Evolutionary conservation across 2,888 invertebrate genomes (phyloP), one percentile per base, ranked within the genome.

Genomic region (Hetaerina titia): DNA sequence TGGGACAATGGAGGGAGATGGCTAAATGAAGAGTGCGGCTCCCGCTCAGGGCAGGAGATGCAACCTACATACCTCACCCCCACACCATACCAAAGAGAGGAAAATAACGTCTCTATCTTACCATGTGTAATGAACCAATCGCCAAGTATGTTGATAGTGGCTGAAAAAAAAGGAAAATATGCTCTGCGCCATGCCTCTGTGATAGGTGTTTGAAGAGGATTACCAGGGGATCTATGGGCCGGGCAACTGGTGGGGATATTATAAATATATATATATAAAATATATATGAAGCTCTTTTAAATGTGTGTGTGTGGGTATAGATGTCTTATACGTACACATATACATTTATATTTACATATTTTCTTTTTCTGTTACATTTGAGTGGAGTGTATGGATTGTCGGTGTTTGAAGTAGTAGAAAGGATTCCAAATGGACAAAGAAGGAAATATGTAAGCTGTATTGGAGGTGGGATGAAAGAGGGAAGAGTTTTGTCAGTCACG

Each of bases 11-110:
- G 64, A 45, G 64, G 92, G 69, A 31, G n/a, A 45, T 60, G 63
- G 15, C 56, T 17, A 69, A 9, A 31, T 81, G 81, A 22, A 81
- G 31, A n/a, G 81, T 45, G 31, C 56, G 69, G 92, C 56, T 92
- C 92, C 92, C 69, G 64, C 92, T 56, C 56, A 56, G 92, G 56
- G 92, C 69, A 74, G 92, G 92, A 89, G 89, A 89, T 89, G 88
- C 88, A 95, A 95, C 90, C 88, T 90, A 95, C 81, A 95, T 95
- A 95, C 90, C 95, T 90, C 95, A 90, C 95, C 95, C 92, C 95
- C 95, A 90, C 95, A 95, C 90, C 90, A 95, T 90, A 95, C 95
- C 95, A 95, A 95, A 95, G 95, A 95, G 90, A 89, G 81, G 90
- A 95, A 89, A 95, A 95, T 89, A 88, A 92, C 92, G 69, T 92